Percentiles rank a stretch among this genome's conserved stretches.
Conservation (phyloP, 2,797 vertebrate species). For the Heterohyrax brucei region DNA sequence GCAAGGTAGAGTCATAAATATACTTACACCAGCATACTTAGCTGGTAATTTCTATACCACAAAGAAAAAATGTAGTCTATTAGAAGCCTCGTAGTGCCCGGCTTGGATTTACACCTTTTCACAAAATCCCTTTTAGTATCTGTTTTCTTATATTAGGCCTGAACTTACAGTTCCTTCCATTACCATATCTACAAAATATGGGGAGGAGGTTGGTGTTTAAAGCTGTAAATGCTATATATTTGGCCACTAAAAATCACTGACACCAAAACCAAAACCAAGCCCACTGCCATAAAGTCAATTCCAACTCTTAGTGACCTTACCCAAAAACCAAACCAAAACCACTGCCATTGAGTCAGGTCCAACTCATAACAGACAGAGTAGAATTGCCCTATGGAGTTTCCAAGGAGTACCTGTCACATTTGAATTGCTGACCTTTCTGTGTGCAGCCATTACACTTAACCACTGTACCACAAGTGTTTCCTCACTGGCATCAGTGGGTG, state of each 20-base stretch:
- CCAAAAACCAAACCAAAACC: too few species aligned
- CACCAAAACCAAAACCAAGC: neutral
- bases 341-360: too few species aligned
- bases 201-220: neutral
- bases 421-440: too few species aligned
- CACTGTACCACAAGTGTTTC: too few species aligned
- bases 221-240: neutral
- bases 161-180: neutral
- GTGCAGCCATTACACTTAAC: too few species aligned
- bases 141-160: neutral
- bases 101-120: constrained; percentile 26
- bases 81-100: constrained; percentile 3
- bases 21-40: neutral
- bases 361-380: too few species aligned
- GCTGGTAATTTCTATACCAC: neutral
- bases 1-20: neutral
- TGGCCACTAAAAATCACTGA: neutral
- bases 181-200: neutral
- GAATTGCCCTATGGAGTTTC: too few species aligned
- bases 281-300: too few species aligned
- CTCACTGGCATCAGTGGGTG: neutral
- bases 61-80: neutral
- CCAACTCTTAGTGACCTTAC: too few species aligned
- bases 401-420: too few species aligned
- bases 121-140: neutral